Evolutionary conservation across 35 echinoderm and acorn worm species (phyloP).

Genomic region (Amphiura filiformis): DNA sequence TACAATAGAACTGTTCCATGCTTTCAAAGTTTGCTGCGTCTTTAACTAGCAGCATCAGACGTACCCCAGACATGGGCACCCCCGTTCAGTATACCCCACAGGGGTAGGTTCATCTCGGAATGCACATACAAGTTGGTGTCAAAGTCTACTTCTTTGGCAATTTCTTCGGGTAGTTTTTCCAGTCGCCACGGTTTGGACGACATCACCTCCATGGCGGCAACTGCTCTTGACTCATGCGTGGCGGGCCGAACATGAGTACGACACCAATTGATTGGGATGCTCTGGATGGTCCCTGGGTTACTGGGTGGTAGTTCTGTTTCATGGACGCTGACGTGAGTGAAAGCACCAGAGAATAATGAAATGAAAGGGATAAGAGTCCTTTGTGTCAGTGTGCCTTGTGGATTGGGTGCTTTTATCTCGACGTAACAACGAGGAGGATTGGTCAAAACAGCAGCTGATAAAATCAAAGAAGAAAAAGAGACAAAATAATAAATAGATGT

Average conservation of each 20-base stretch:
- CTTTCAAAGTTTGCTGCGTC: slow-evolving; percentile 62
- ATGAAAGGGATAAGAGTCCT: slow-evolving; percentile 54
- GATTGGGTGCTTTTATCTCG: slow-evolving; percentile 47
- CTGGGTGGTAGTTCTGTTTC: slow-evolving; percentile 31
- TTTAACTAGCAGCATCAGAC: slow-evolving; percentile 54
- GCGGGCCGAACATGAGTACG: slow-evolving; percentile 51
- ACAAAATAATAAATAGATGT: background rate
- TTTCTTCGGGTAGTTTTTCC: slow-evolving; percentile 35
- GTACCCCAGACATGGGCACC: slow-evolving; percentile 44
- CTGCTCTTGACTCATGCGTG: slow-evolving; percentile 43
- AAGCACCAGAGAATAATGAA: slow-evolving; percentile 74
- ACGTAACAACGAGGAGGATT: slow-evolving; percentile 77
- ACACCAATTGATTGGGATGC: slow-evolving; percentile 63
- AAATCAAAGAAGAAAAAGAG: background rate
- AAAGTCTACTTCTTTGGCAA: slow-evolving; percentile 51
- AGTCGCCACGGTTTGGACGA: slow-evolving; percentile 58
- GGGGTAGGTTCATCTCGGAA: slow-evolving; percentile 44
- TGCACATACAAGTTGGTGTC: slow-evolving; percentile 71
- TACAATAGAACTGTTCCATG: slow-evolving; percentile 76
- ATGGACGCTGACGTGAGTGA: slow-evolving; percentile 76
- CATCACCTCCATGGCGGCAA: slow-evolving; percentile 36
- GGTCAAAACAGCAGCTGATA: slow-evolving; percentile 76
- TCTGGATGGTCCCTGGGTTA: background rate
- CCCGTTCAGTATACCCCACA: slow-evolving; percentile 73
- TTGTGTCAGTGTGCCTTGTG: slow-evolving; percentile 36